phyloP scores from a whole-genome alignment of 2,797 vertebrate genomes.

The Hypotaenidia okinawae region DNA sequence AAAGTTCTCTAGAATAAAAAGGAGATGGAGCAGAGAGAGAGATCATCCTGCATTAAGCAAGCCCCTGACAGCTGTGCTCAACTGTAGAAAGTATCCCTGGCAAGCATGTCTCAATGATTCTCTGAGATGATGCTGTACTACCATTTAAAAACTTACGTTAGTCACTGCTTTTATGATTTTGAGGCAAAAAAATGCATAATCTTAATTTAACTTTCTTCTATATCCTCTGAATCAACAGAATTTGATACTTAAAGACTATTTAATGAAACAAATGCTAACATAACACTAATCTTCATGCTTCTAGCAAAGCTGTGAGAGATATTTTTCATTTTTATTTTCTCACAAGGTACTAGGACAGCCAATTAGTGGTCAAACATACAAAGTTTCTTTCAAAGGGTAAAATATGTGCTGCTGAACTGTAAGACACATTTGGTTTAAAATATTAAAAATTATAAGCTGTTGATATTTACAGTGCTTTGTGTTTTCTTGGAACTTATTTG shows the following conservation, averaged over 20 bases:
- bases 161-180: not conserved
- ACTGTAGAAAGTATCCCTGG: not conserved
- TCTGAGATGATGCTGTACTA: not conserved
- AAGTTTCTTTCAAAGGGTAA: not conserved
- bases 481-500: not conserved
- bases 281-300: not conserved
- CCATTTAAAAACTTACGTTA: not conserved
- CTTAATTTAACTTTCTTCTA: not conserved
- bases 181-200: not conserved
- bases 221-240: not conserved
- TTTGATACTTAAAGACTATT: not conserved
- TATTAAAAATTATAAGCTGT: not conserved
- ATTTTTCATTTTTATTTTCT: not conserved
- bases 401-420: not conserved
- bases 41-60: not conserved
- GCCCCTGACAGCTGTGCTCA: not conserved
- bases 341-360: not conserved
- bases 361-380: not conserved
- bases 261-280: not conserved
- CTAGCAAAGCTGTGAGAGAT: not conserved
- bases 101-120: rapidly evolving
- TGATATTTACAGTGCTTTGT: not conserved
- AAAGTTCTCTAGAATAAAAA: not conserved
- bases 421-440: not conserved
- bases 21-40: not conserved